Evolutionary conservation across 2,797 vertebrate species (phyloP).

Genomic region (Moxostoma hubbsi): DNA sequence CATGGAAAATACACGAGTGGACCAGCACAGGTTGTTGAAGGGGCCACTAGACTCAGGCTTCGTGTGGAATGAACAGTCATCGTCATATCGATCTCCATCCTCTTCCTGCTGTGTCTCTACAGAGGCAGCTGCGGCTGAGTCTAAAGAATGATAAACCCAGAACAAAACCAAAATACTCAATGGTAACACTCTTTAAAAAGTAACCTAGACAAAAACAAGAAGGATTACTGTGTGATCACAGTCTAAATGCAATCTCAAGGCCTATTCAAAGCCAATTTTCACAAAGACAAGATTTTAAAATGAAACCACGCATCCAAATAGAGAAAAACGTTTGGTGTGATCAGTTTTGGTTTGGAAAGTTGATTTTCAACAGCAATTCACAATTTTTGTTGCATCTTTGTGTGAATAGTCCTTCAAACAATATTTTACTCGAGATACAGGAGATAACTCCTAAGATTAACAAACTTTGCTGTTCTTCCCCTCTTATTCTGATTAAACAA

Average conservation of each 20-base stretch:
- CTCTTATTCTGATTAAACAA: conserved; percentile 56
- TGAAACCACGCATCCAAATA: no score
- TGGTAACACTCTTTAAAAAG: neutral
- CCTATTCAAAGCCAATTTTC: neutral
- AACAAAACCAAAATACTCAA: neutral
- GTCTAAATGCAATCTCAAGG: neutral
- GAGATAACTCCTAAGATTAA: neutral
- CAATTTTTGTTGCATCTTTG: neutral
- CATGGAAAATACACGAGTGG: conserved; percentile 89
- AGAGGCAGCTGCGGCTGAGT: conserved; percentile 74
- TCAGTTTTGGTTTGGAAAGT: neutral
- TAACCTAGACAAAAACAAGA: neutral
- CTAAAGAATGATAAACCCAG: conserved; percentile 62
- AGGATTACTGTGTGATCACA: neutral
- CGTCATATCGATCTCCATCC: conserved; percentile 80
- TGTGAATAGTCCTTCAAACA: neutral
- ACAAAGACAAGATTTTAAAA: no score
- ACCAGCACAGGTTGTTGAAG: conserved; percentile 86
- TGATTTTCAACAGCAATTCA: neutral
- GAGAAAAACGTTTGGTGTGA: neutral
- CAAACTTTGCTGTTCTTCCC: neutral
- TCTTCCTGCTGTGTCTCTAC: conserved; percentile 85
- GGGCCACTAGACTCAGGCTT: conserved; percentile 75
- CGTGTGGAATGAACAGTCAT: conserved; percentile 79
- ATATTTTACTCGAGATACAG: neutral